These are phyloP conservation scores for Coryphaenoides rupestris DNA, from an alignment of 2,113 vertebrate genomes.

Conservation along the genomic window DNA sequence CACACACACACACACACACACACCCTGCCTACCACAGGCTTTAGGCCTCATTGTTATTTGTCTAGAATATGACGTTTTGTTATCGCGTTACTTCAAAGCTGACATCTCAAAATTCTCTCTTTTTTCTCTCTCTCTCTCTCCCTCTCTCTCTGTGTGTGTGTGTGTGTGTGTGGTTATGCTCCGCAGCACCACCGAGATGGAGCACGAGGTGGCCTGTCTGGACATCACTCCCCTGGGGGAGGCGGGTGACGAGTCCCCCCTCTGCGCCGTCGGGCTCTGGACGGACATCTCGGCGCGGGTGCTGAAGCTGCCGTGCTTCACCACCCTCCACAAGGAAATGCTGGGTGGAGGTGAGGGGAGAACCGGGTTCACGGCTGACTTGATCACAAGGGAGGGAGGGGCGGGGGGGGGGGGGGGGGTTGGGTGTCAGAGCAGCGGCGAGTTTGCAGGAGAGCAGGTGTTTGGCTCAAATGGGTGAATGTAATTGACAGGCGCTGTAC, in stretches of 20 bases:
- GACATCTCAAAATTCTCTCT: background rate
- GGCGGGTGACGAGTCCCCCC: slow-evolving; percentile 81
- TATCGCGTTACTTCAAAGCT: too few relatives aligned
- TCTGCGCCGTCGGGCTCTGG: slow-evolving; percentile 97
- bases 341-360: slow-evolving; percentile 91
- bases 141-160: background rate
- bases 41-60: too few relatives aligned
- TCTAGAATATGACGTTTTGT: too few relatives aligned
- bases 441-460: too few relatives aligned
- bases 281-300: slow-evolving; percentile 96
- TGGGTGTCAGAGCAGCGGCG: too few relatives aligned
- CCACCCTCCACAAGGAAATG: slow-evolving; percentile 96
- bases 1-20: too few relatives aligned
- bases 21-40: too few relatives aligned
- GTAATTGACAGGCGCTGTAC: too few relatives aligned
- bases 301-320: slow-evolving; percentile 90
- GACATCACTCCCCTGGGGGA: slow-evolving; percentile 96
- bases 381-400: too few relatives aligned
- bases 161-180: background rate
- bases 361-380: background rate
- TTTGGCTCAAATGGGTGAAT: too few relatives aligned
- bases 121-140: slow-evolving; percentile 6
- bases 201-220: slow-evolving; percentile 96
- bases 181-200: slow-evolving; percentile 91
- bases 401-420: too few relatives aligned